Percentiles rank a stretch among this genome's conserved stretches.
Conservation (phyloP, 2,113 vertebrate genomes). For the Loxodonta africana region DNA sequence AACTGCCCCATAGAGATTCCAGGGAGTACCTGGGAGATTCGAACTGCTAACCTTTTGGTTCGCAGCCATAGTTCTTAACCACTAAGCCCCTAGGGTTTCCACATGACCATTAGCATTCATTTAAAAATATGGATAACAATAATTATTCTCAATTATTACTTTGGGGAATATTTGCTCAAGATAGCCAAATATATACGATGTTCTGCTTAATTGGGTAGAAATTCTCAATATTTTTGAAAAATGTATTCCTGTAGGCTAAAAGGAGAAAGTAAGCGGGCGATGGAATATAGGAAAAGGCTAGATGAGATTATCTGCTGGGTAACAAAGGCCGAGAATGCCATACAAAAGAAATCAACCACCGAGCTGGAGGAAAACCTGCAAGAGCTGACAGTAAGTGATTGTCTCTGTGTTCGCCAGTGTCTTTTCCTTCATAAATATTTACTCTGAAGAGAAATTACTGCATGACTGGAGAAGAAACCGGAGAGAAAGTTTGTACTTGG, state of each 20-base stretch:
- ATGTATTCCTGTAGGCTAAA: conserved; percentile 88
- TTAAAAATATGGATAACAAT: background rate
- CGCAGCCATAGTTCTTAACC: no score
- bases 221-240: conserved; percentile 34
- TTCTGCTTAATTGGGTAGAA: background rate
- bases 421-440: background rate
- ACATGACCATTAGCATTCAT: background rate
- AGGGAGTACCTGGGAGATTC: no score
- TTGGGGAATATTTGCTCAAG: background rate
- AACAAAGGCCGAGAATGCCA: conserved; percentile 89
- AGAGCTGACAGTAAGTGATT: conserved; percentile 91
- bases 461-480: background rate
- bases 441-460: background rate
- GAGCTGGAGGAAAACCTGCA: conserved; percentile 89
- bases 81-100: no score
- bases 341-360: conserved; percentile 85
- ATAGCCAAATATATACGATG: background rate
- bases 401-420: background rate
- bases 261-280: conserved; percentile 89
- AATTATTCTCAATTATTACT: background rate
- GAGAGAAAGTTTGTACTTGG: background rate
- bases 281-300: conserved; percentile 89
- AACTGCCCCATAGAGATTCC: no score
- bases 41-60: no score
- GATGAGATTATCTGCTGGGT: conserved; percentile 92